Conservation (phyloP, 1,140 invertebrate species). For the Diachasmimorpha longicaudata region DNA sequence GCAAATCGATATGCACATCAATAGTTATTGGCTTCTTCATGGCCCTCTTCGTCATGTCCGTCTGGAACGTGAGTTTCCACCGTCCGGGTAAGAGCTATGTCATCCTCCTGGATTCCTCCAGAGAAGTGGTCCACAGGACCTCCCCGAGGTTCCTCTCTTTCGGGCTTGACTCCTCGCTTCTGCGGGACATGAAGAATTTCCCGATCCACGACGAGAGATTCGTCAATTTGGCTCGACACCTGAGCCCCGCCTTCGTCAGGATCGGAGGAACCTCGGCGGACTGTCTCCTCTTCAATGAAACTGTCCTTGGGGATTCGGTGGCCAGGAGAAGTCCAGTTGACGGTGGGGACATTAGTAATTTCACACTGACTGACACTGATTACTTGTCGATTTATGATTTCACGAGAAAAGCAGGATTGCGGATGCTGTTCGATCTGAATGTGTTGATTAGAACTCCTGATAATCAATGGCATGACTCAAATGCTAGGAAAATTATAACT, state of each 20-base stretch:
- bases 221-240: slow-evolving; percentile 61
- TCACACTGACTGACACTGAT: slow-evolving; percentile 48
- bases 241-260: slow-evolving; percentile 69
- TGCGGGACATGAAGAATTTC: slow-evolving; percentile 44
- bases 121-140: slow-evolving; percentile 27
- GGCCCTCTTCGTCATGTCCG: background rate
- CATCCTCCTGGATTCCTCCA: background rate
- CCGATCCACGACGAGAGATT: slow-evolving; percentile 56
- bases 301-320: background rate
- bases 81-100: background rate
- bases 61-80: background rate
- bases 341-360: slow-evolving; percentile 49
- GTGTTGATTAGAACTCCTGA: slow-evolving; percentile 67
- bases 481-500: slow-evolving; percentile 69
- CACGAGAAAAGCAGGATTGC: slow-evolving; percentile 59
- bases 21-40: background rate
- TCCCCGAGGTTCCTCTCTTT: slow-evolving; percentile 57
- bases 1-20: background rate
- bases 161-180: slow-evolving; percentile 53
- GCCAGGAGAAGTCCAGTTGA: slow-evolving; percentile 33
- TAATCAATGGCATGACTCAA: slow-evolving; percentile 68
- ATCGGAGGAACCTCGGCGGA: slow-evolving; percentile 74
- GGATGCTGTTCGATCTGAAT: slow-evolving; percentile 75
- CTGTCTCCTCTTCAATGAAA: slow-evolving; percentile 66
- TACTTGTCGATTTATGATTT: slow-evolving; percentile 67